Evolutionary conservation across 2,113 vertebrate genomes (phyloP).

Genomic region (Microtus ochrogaster): DNA sequence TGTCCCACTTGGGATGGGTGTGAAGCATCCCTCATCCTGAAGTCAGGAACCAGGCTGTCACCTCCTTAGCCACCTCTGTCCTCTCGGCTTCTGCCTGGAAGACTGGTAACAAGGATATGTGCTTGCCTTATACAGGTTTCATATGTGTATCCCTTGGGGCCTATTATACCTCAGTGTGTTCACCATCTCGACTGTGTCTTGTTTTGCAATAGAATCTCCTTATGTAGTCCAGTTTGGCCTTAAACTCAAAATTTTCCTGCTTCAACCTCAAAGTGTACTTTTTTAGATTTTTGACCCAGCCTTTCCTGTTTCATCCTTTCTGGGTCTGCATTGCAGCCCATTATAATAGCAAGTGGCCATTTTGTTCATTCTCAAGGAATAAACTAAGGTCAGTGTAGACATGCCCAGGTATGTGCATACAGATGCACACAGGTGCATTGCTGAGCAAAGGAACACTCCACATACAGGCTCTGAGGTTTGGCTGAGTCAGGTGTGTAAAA

Average conservation of each 20-base stretch:
- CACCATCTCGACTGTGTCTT: no score
- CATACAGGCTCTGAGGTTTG: not conserved
- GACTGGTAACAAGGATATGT: not conserved
- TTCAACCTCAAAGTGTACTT: not conserved
- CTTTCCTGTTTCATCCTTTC: not conserved
- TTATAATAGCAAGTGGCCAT: not conserved
- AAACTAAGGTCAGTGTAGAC: not conserved
- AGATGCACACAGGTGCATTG: not conserved
- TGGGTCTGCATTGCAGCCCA: not conserved
- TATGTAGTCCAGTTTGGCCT: not conserved
- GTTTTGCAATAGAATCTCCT: not conserved
- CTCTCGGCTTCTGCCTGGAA: not conserved
- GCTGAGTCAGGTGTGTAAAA: not conserved
- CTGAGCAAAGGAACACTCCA: not conserved
- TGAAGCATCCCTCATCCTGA: not conserved
- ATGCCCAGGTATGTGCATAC: not conserved
- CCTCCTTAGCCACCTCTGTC: not conserved
- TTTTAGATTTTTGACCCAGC: not conserved
- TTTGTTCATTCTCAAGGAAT: not conserved
- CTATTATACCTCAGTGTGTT: not conserved
- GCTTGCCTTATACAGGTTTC: not conserved
- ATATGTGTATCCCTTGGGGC: fast-evolving
- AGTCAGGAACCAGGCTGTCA: not conserved
- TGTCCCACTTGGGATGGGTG: not conserved
- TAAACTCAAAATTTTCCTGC: not conserved